Evolutionary conservation across 2,113 vertebrate species (phyloP), one percentile per base, ranked within the genome.

Genomic region (Oenanthe oenanthe): DNA sequence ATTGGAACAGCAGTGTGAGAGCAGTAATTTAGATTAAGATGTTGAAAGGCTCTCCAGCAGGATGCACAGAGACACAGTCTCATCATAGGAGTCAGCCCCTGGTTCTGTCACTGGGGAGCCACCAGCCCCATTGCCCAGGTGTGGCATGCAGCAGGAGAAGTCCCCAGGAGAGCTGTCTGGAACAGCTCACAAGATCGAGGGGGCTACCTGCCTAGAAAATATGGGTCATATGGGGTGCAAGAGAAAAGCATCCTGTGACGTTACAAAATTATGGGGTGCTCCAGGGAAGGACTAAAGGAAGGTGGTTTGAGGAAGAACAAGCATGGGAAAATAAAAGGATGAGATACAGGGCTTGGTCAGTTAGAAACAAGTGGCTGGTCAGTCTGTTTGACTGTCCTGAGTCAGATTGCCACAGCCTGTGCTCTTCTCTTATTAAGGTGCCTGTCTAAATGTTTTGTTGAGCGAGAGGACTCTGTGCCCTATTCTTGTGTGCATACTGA

Each of bases 401-500:
- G 36, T 31, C 77, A 53, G 10, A 15, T 80, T 65, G 38, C 40
- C 26, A 22, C 18, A 72, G 54, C 10, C 48, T 61, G 36, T 12
- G 36, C 40, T 42, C 20, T 82, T 85, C 57, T n/a, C 50, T 73
- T 25, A 15, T 83, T 53, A 65, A 79, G 28, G 21, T 91, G 29
- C 16, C 24, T 73, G 74, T 84, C 45, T 62, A 4, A 6, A 54
- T 66, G 7, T 75, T 71, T 50, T 85, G 32, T 42, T 80, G 56
- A 29, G 24, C 0, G 0, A 53, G 17, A 7, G 34, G 42, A 31
- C 19, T 67, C 34, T 68, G 4, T 57, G 22, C 34, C 17, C 0
- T 36, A 2, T 71, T 76, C 31, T 24, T 0, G 0, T 31, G 25
- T 66, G 36, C 29, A 4, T 50, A 13, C 40, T 48, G 72, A 66